phyloP scores from a whole-genome alignment of 1,140 invertebrate genomes.

The Stegodyphus dumicola region DNA sequence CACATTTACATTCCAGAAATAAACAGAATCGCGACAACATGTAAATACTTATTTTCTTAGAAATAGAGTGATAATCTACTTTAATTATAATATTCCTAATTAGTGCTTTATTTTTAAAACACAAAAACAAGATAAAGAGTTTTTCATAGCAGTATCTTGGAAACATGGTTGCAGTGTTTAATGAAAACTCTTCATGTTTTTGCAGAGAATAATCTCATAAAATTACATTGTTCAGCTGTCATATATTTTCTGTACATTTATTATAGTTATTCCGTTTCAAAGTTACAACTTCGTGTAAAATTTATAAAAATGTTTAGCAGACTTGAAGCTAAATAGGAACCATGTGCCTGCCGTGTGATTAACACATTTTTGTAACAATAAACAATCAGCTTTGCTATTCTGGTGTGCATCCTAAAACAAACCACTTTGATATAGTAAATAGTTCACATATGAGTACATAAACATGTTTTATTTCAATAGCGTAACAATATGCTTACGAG shows the following conservation, averaged over 20 bases:
- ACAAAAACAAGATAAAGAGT: too few relatives aligned
- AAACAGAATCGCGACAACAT: neutral
- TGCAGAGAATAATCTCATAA: neutral
- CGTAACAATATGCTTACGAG: neutral
- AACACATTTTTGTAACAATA: slow-evolving; percentile 22
- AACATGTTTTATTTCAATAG: neutral
- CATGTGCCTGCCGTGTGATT: slow-evolving; percentile 39
- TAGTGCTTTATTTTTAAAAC: neutral
- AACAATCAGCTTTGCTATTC: neutral
- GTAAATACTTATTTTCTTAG: slow-evolving; percentile 9
- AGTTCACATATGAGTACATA: neutral
- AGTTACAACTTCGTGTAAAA: neutral
- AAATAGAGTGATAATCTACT: neutral
- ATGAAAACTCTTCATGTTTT: neutral
- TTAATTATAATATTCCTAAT: neutral
- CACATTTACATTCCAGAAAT: neutral
- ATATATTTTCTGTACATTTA: neutral
- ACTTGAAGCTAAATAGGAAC: neutral
- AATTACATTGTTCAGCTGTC: neutral
- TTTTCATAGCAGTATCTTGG: too few relatives aligned
- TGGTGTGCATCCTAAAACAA: neutral
- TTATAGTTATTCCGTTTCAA: neutral
- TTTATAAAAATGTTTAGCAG: neutral
- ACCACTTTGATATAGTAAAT: neutral
- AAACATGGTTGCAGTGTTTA: neutral